Evolutionary conservation across 2,113 vertebrate genomes (phyloP), one percentile per base, ranked within the genome.

Genomic region (Corynorhinus townsendii): DNA sequence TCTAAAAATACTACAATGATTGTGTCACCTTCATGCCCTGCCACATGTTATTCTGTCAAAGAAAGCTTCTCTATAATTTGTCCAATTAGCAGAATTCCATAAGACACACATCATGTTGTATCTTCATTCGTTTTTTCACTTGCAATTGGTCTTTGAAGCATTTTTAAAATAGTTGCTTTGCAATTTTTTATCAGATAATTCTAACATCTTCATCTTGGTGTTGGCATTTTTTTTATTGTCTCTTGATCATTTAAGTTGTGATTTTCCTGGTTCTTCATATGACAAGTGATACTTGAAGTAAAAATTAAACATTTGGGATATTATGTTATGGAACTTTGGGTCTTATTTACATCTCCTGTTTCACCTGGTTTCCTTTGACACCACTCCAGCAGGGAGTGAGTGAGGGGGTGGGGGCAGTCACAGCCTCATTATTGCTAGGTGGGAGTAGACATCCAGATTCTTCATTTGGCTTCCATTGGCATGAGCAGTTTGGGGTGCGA

Each of bases 381-480:
- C 9, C 3, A 30, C 24, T 64, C 11, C 12, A 35, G 19, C 72
- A 93, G 12, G 49, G 49, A 11, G 5, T 43, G 49, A 15, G 6
- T 11, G 14, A 1, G 5, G 33, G 14, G 2, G 2, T 16, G 6
- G 11, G 4, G 2, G 28, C 2, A 3, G 24, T 59, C 11, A 68
- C 35, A 11, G 20, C 5, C 16, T 82, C 52, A 4, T 59, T 5
- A 14, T 22, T 91, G 26, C 16, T 43, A 8, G 38, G 7, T 49
- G 11, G 52, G 28, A 1, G 4, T 20, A 15, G 28, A 80, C n/a
- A 26, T 64, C n/a, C 26, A 75, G 20, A 75, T 4, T 49, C 22
- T 15, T 1, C 3, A 3, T 26, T 88, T 19, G n/a, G 35, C 40
- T 10, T 81, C 62, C 24, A 5, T 1, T 71, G 56, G 40, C 30